Conservation (phyloP, 1,140 invertebrate species). For the Zophobas atratus region DNA sequence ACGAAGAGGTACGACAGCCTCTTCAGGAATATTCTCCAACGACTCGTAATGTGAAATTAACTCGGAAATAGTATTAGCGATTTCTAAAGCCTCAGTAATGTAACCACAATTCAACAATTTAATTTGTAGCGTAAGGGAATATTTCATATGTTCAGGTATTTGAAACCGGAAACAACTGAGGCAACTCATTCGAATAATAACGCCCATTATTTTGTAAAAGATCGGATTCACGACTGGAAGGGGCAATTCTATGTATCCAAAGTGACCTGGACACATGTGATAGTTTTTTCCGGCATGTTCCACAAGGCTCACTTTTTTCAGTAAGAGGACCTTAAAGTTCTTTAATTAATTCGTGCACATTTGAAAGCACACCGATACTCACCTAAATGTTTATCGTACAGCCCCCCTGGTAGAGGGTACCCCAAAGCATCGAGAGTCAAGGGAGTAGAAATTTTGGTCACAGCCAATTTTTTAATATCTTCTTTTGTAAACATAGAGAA, state of each 20-base stretch:
- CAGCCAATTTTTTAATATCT: constrained; percentile 91
- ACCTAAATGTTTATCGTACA: constrained; percentile 90
- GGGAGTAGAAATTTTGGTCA: constrained; percentile 87
- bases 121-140: constrained; percentile 82
- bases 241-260: constrained; percentile 95
- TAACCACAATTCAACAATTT: constrained; percentile 83
- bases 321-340: constrained; percentile 72
- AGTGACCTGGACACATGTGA: constrained; percentile 91
- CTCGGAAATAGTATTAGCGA: constrained; percentile 71
- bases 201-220: constrained; percentile 83
- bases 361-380: constrained; percentile 53
- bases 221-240: constrained; percentile 94
- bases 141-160: constrained; percentile 77
- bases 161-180: constrained; percentile 80
- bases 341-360: constrained; percentile 32
- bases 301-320: constrained; percentile 80
- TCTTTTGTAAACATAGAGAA: constrained; percentile 84
- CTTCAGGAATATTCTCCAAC: constrained; percentile 62
- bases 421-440: constrained; percentile 89
- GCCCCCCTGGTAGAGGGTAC: constrained; percentile 85
- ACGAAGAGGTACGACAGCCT: constrained; percentile 37
- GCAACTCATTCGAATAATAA: constrained; percentile 80
- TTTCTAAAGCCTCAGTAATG: constrained; percentile 79
- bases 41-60: constrained; percentile 61
- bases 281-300: constrained; percentile 82